Evolutionary conservation across 2,888 invertebrate genomes (phyloP).

Genomic region (Diarsia brunnea): DNA sequence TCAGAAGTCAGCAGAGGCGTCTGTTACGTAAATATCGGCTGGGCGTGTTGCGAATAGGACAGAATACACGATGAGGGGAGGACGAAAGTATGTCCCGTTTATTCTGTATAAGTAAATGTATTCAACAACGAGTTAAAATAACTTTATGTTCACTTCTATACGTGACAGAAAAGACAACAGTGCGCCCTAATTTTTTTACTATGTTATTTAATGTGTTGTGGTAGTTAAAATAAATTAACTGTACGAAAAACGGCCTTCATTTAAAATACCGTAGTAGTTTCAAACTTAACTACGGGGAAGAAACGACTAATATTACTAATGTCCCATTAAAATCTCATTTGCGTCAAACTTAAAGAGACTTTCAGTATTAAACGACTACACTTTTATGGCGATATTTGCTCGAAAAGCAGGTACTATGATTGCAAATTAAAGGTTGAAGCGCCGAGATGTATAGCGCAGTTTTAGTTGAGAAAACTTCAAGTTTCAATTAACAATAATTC

Average conservation of each 20-base stretch:
- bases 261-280: conserved; percentile 67
- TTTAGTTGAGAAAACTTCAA: conserved; percentile 27
- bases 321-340: conserved; percentile 80
- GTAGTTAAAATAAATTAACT: conserved; percentile 19
- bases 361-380: conserved; percentile 60
- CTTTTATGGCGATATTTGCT: conserved; percentile 58
- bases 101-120: conserved; percentile 82
- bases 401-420: conserved; percentile 50
- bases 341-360: conserved; percentile 76
- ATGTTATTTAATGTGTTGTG: conserved; percentile 34
- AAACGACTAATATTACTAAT: conserved; percentile 75
- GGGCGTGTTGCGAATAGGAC: conserved; percentile 89
- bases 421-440: conserved; percentile 55
- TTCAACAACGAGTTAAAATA: conserved; percentile 81
- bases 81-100: conserved; percentile 80
- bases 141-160: conserved; percentile 78
- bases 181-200: conserved; percentile 41
- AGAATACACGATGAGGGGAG: conserved; percentile 89
- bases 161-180: conserved; percentile 70
- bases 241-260: conserved; percentile 61
- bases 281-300: conserved; percentile 63
- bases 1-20: conserved; percentile 86
- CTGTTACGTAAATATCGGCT: conserved; percentile 89
- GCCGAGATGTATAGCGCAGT: conserved; percentile 29
- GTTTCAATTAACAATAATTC: conserved; percentile 53